phyloP scores from a whole-genome alignment of 1,140 invertebrate species.

The Charaxes varanes region DNA sequence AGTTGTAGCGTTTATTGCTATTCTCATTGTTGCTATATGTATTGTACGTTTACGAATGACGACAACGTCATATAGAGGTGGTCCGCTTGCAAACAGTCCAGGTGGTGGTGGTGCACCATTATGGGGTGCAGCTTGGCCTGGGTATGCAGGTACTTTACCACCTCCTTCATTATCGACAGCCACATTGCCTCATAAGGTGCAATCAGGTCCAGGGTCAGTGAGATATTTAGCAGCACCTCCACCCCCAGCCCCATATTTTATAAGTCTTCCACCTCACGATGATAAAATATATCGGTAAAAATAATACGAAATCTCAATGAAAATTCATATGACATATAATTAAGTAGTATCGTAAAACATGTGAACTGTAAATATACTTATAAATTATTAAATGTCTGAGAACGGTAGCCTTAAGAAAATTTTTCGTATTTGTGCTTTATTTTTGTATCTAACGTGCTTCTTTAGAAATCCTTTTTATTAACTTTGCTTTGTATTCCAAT shows the following conservation, averaged over 20 bases:
- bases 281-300: slow-evolving; percentile 72
- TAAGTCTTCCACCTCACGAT: slow-evolving; percentile 70
- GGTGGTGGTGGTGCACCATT: slow-evolving; percentile 68
- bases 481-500: no score
- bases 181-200: slow-evolving; percentile 78
- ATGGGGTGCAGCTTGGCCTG: slow-evolving; percentile 70
- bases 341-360: no score
- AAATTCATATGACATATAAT: no score
- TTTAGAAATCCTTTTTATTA: no score
- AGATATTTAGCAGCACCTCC: slow-evolving; percentile 64
- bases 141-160: slow-evolving; percentile 71
- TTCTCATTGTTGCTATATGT: slow-evolving; percentile 91
- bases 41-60: slow-evolving; percentile 84
- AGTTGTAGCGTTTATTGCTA: slow-evolving; percentile 91
- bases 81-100: slow-evolving; percentile 75
- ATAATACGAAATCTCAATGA: no score
- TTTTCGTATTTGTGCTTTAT: no score
- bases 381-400: slow-evolving; percentile 18
- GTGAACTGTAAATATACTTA: slow-evolving; percentile 21
- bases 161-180: slow-evolving; percentile 72
- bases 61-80: slow-evolving; percentile 79
- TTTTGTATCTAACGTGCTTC: no score
- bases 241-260: slow-evolving; percentile 70
- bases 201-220: slow-evolving; percentile 74
- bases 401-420: no score